These are phyloP conservation scores for Platyscapa corneri DNA, from an alignment of 1,140 invertebrate species.

Conservation along the genomic window DNA sequence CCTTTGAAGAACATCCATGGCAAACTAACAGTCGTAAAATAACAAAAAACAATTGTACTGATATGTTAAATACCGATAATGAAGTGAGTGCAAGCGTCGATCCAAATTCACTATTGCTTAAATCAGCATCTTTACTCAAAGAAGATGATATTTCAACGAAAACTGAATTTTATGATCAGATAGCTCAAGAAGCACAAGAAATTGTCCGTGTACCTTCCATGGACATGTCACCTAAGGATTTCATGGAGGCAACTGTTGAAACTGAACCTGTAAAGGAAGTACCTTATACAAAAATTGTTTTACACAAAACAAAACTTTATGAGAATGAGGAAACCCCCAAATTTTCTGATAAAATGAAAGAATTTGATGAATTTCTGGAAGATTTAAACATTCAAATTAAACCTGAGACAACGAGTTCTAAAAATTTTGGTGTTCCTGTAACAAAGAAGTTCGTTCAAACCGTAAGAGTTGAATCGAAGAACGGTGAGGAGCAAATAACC, in stretches of 20 bases:
- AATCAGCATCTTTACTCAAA: slow-evolving; percentile 52
- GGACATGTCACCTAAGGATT: slow-evolving; percentile 28
- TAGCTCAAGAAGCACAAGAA: slow-evolving; percentile 64
- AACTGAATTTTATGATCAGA: slow-evolving; percentile 61
- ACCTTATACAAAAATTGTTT: slow-evolving; percentile 49
- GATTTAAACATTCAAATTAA: slow-evolving; percentile 65
- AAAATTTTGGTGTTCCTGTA: slow-evolving; percentile 46
- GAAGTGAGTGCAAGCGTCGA: slow-evolving; percentile 58
- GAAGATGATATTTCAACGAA: slow-evolving; percentile 54
- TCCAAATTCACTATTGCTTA: slow-evolving; percentile 48
- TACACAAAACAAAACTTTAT: slow-evolving; percentile 46
- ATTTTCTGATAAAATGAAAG: slow-evolving; percentile 67
- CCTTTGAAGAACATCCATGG: slow-evolving; percentile 67
- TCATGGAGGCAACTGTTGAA: not conserved
- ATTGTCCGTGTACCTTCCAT: slow-evolving; percentile 53
- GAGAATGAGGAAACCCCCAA: slow-evolving; percentile 44
- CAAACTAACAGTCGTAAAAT: slow-evolving; percentile 60
- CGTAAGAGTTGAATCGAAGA: slow-evolving; percentile 15
- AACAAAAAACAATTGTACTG: slow-evolving; percentile 68
- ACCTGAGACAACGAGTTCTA: slow-evolving; percentile 43
- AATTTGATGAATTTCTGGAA: slow-evolving; percentile 69
- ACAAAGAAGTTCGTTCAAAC: slow-evolving; percentile 14
- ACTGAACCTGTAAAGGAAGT: slow-evolving; percentile 21
- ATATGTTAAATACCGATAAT: slow-evolving; percentile 58
- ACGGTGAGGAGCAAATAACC: slow-evolving; percentile 46